Base-by-base conservation (phyloP, 2,113 vertebrate genomes). In the Silurus meridionalis region DNA sequence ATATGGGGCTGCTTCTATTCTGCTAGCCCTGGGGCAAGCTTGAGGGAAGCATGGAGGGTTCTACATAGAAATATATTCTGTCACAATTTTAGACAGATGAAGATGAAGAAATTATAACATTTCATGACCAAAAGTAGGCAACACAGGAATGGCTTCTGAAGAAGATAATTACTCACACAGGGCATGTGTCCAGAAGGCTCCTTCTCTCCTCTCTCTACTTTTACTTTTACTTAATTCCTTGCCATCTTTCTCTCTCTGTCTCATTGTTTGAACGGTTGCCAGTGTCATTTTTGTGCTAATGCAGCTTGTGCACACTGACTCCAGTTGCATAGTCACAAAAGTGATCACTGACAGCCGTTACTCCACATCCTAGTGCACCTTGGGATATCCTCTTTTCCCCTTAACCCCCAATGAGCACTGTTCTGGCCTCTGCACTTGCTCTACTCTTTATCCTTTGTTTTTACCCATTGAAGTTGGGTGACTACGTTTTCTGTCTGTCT, bases 201-300 rank as follows among this genome's bases (percentile, higher is more conserved):
- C 23, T 4, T 85, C 28, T 80, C 52, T 69, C 55, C 64, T 67
- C 66, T 85, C 64, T 88, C 57, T 87, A 10, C 79, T 75, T 66
- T 87, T 25, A 53, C 86, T 86, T 77, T 50, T 15, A 69, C n/a
- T 46, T 48, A 72, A 46, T 72, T 25, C 19, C 66, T 21, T 72
- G 53, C 21, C 80, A 83, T 71, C 50, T 71, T 77, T 25, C 15
- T 88, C 52, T 75, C 67, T 78, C 25, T 77, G n/a, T 64, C 57
- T 87, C 60, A 74, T 87, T 87, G 80, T 82, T 95, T 96, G 96
- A 96, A 97, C 97, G 95, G 97, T 97, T 97, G 97, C 97, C 98
- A 96, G 97, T 99, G 97, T 99, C 98, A 99, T 99, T 99, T 99
- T 98, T 99, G 98, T 99, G 98, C 98, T 96, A 97, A 97, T 99